Conservation (phyloP, 1,140 invertebrate genomes). For the Caenorhabditis latens region DNA sequence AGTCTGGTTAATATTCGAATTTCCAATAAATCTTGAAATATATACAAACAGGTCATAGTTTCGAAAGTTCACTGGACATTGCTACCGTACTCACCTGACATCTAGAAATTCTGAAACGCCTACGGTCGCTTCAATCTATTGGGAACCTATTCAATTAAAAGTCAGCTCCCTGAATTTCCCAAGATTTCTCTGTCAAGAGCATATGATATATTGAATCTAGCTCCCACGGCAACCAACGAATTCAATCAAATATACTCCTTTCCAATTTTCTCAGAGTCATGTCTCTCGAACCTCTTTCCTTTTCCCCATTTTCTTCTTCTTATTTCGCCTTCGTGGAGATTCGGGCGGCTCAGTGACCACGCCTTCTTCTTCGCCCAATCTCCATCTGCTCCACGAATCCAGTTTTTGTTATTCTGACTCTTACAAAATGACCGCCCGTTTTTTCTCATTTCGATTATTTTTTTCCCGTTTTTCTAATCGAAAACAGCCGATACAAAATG, state of each 20-base stretch:
- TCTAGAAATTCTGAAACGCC: too few species aligned
- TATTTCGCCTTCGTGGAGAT: constrained; percentile 5
- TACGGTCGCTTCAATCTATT: too few species aligned
- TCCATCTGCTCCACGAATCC: background rate
- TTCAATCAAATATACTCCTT: constrained; percentile 31
- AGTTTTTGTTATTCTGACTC: constrained; percentile 52
- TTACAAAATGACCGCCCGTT: background rate
- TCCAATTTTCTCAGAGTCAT: constrained; percentile 36
- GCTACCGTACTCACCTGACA: too few species aligned
- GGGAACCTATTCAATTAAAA: too few species aligned
- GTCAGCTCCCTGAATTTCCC: background rate
- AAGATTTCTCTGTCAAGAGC: too few species aligned
- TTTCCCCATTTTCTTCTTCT: background rate
- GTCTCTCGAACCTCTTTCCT: background rate
- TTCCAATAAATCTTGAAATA: too few species aligned
- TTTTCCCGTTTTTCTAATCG: background rate
- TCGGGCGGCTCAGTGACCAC: background rate
- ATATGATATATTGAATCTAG: too few species aligned
- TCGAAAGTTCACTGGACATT: too few species aligned
- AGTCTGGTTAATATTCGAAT: too few species aligned
- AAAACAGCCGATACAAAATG: constrained; percentile 7
- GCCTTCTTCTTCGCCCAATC: background rate
- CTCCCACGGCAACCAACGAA: constrained; percentile 23
- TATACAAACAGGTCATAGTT: too few species aligned
- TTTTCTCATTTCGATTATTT: background rate